These are phyloP conservation scores for Cynocephalus volans DNA, from an alignment of 2,113 vertebrate genomes.

Conservation along the genomic window DNA sequence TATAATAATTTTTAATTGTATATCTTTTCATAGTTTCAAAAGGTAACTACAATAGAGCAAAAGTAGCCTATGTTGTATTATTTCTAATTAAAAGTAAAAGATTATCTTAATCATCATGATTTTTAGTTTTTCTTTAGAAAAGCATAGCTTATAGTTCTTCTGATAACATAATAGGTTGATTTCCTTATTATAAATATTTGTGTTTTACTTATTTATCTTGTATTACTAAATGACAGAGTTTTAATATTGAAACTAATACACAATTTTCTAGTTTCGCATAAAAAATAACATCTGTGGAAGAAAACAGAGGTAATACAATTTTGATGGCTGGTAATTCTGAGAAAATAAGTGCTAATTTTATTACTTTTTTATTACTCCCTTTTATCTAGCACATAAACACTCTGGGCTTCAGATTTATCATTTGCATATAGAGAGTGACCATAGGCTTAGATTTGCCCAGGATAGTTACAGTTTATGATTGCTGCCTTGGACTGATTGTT, in stretches of 20 bases:
- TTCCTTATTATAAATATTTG: not conserved
- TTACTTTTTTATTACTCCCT: not conserved
- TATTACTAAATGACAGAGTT: not conserved
- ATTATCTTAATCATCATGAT: not conserved
- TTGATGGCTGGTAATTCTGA: not conserved
- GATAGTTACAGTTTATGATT: not conserved
- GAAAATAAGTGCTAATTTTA: slow-evolving; percentile 4
- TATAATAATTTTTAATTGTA: slow-evolving; percentile 43
- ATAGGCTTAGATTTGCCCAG: not conserved
- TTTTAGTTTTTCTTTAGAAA: not conserved
- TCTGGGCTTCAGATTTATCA: not conserved
- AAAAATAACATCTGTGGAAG: slow-evolving; percentile 8
- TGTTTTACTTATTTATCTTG: not conserved
- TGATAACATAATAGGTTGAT: not conserved
- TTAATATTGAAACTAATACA: not conserved
- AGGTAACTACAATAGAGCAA: not conserved
- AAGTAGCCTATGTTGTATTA: not conserved
- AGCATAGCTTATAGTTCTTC: not conserved
- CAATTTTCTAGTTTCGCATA: not conserved
- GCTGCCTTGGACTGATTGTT: not conserved
- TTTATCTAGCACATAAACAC: not conserved
- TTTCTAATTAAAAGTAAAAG: slow-evolving; percentile 10
- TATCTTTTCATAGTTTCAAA: slow-evolving; percentile 5
- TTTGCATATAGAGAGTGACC: not conserved
- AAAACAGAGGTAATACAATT: not conserved